Percentiles rank a stretch among this genome's conserved stretches.
Conservation (phyloP, 1,140 invertebrate genomes). For the Neoseiulus cucumeris region DNA sequence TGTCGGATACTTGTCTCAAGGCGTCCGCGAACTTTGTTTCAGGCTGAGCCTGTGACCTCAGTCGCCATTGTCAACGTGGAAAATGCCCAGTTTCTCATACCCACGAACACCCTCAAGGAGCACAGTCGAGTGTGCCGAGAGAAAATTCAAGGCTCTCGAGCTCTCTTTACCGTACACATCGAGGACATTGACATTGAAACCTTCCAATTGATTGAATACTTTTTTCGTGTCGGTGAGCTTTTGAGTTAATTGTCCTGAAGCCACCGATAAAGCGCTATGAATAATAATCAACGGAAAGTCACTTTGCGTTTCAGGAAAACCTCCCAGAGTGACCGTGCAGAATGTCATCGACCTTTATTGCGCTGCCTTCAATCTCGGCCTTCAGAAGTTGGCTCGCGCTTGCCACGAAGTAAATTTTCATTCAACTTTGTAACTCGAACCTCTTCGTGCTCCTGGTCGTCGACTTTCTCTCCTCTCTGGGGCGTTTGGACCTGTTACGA, state of each 20-base stretch:
- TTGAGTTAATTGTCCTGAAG: background rate
- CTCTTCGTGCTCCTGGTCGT: background rate
- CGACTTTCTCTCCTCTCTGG: background rate
- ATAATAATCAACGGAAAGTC: too few relatives aligned
- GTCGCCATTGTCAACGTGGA: background rate
- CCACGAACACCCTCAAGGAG: background rate
- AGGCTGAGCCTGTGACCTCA: background rate
- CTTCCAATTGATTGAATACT: background rate
- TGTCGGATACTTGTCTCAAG: too few relatives aligned
- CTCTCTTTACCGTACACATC: background rate
- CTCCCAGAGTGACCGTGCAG: background rate
- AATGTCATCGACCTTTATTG: background rate
- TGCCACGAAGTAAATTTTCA: background rate
- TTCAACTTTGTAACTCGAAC: background rate
- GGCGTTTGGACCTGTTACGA: background rate
- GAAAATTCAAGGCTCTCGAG: background rate
- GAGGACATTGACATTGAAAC: background rate
- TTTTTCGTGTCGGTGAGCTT: background rate
- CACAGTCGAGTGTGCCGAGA: background rate
- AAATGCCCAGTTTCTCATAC: background rate
- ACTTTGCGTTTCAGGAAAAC: background rate
- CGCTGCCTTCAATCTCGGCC: background rate
- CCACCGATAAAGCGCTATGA: background rate
- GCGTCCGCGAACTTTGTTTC: too few relatives aligned
- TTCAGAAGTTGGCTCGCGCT: background rate